These are phyloP conservation scores for Carterocephalus palaemon DNA, from an alignment of 2,888 invertebrate genomes.

Conservation along the genomic window DNA sequence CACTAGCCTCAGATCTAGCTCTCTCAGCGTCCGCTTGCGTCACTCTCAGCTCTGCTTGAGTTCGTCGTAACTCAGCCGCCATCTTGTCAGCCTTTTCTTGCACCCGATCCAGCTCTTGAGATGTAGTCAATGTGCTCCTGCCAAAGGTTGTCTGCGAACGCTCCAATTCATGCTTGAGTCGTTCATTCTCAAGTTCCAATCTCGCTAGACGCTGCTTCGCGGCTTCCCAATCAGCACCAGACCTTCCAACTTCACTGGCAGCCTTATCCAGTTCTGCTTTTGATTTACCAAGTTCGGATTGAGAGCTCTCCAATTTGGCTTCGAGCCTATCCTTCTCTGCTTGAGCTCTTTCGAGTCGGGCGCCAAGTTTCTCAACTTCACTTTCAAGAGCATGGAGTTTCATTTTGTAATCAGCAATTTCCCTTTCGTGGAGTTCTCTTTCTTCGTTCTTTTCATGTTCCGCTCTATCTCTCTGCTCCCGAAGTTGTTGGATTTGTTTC, in stretches of 20 bases:
- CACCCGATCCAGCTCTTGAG: conserved; percentile 89
- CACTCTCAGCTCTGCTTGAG: conserved; percentile 93
- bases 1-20: conserved; percentile 88
- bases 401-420: conserved; percentile 96
- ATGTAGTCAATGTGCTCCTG: conserved; percentile 87
- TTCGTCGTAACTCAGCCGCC: conserved; percentile 89
- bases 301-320: conserved; percentile 93
- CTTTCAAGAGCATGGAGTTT: conserved; percentile 94
- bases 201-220: conserved; percentile 90
- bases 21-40: conserved; percentile 95
- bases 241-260: conserved; percentile 91
- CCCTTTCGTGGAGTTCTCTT: conserved; percentile 93
- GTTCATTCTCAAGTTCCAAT: conserved; percentile 93
- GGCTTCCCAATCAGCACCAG: conserved; percentile 93
- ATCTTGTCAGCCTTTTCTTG: conserved; percentile 93
- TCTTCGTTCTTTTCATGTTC: conserved; percentile 98
- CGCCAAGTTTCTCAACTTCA: conserved; percentile 93
- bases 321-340: conserved; percentile 95
- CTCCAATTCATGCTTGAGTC: conserved; percentile 91
- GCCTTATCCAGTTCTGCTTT: conserved; percentile 96
- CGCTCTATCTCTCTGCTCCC: conserved; percentile 96
- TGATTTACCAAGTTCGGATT: conserved; percentile 95
- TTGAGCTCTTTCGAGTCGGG: conserved; percentile 91
- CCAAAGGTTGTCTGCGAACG: conserved; percentile 91
- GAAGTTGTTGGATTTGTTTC: conserved; percentile 95